Conservation (phyloP, 2,113 vertebrate genomes). For the Meleagris gallopavo region DNA sequence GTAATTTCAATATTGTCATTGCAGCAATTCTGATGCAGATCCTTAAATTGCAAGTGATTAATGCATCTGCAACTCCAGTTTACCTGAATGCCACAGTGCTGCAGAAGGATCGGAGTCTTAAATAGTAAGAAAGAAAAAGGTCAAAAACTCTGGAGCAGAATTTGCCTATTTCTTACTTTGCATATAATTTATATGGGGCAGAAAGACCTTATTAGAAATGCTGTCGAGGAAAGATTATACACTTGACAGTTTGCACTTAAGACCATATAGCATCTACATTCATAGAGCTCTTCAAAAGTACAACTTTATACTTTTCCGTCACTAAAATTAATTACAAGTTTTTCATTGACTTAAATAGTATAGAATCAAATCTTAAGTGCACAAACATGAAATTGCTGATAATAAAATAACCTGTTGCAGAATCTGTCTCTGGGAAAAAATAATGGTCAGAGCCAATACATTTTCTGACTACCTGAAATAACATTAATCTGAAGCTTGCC, state of each 20-base stretch:
- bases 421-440: background rate
- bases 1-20: background rate
- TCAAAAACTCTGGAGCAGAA: background rate
- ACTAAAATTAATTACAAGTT: background rate
- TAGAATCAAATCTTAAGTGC: background rate
- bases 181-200: background rate
- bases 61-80: background rate
- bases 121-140: background rate
- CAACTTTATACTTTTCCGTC: background rate
- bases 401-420: background rate
- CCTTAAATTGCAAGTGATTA: background rate
- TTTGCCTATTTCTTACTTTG: background rate
- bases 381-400: background rate
- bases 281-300: background rate
- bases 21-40: background rate
- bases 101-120: background rate
- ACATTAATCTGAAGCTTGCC: slow-evolving; percentile 44
- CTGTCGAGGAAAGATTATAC: background rate
- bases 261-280: background rate
- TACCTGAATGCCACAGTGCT: background rate
- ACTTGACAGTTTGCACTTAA: background rate
- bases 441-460: background rate
- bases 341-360: background rate
- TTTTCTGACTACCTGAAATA: slow-evolving; percentile 38
- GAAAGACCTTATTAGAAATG: background rate